phyloP scores from a whole-genome alignment of 2,888 invertebrate genomes.

The Dioctria rufipes region DNA sequence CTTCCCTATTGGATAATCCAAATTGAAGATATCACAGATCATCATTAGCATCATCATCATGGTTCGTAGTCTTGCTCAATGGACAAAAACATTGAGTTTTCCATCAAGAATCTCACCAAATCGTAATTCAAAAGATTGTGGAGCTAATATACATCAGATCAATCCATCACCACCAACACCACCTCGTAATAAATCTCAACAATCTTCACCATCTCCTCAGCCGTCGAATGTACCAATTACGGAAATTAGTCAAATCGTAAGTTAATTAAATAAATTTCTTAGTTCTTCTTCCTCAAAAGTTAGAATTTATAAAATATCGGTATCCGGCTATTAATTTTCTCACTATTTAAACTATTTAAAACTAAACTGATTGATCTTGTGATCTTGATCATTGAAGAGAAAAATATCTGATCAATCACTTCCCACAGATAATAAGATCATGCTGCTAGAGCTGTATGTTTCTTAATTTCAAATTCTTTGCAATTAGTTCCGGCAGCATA shows the following conservation, averaged over 20 bases:
- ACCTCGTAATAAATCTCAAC: conserved; percentile 75
- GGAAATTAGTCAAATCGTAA: conserved; percentile 80
- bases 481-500: conserved; percentile 37
- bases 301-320: background rate
- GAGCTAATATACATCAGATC: conserved; percentile 74
- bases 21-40: conserved; percentile 58
- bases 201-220: conserved; percentile 71
- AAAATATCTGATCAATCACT: background rate
- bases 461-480: conserved; percentile 8
- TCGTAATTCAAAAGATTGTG: conserved; percentile 82
- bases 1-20: conserved; percentile 22
- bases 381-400: too few species aligned
- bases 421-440: too few species aligned
- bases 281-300: too few species aligned
- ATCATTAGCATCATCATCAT: too few species aligned
- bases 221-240: conserved; percentile 75
- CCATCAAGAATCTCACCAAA: conserved; percentile 88
- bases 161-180: conserved; percentile 75
- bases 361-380: too few species aligned
- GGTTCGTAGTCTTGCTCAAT: conserved; percentile 91
- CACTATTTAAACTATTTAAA: too few species aligned
- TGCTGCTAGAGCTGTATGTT: background rate
- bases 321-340: background rate
- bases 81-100: conserved; percentile 93
- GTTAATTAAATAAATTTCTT: conserved; percentile 64